Percentiles rank a stretch among this genome's conserved stretches.
Conservation (phyloP, 2,888 invertebrate species). For the Ellobium chinense region DNA sequence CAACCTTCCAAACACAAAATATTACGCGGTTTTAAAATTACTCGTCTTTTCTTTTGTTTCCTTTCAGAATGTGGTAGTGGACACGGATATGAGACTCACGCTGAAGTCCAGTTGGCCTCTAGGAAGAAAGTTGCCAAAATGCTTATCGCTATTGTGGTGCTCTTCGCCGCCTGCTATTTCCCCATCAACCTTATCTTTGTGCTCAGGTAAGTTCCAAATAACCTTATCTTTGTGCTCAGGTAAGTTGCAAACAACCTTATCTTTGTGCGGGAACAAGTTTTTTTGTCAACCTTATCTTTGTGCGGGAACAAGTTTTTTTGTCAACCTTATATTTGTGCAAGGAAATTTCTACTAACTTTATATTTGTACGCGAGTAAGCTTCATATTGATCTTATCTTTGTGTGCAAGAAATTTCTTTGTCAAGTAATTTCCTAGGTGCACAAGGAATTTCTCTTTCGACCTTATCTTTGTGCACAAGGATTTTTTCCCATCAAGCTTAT, state of each 20-base stretch:
- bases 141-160: constrained; percentile 50
- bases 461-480: no score
- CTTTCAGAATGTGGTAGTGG: constrained; percentile 24
- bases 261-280: no score
- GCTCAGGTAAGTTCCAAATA: constrained; percentile 44
- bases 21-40: no score
- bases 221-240: constrained; percentile 7
- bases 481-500: no score
- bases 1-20: no score
- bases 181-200: constrained; percentile 46
- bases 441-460: no score
- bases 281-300: background rate
- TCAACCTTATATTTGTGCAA: background rate
- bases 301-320: background rate
- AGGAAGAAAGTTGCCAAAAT: constrained; percentile 53
- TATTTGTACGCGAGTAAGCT: no score
- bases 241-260: no score
- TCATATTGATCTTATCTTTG: no score
- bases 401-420: no score
- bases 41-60: background rate
- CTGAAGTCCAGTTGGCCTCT: constrained; percentile 48
- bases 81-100: constrained; percentile 45
- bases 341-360: no score
- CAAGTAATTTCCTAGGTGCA: no score
- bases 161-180: constrained; percentile 49